Percentiles rank a stretch among this genome's conserved stretches.
Evolutionary conservation across 2,888 invertebrate species (phyloP).

Genomic region (Scaptomyza flava): DNA sequence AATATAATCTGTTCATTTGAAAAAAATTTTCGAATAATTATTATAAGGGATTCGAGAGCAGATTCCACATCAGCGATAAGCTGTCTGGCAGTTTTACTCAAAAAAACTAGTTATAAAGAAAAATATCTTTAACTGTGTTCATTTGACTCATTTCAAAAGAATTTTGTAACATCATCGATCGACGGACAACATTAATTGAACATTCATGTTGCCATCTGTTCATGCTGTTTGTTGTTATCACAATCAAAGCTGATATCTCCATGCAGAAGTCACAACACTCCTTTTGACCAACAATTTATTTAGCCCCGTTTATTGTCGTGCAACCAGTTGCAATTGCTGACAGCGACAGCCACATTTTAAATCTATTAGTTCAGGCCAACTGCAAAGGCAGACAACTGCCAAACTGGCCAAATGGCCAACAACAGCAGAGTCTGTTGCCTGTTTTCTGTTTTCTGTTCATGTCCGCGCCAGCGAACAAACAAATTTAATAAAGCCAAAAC

Average conservation of each 20-base stretch:
- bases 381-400: constrained; percentile 36
- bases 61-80: too few species aligned
- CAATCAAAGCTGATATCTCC: constrained; percentile 48
- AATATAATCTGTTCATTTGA: too few species aligned
- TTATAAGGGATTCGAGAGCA: too few species aligned
- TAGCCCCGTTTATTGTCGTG: constrained; percentile 43
- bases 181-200: constrained; percentile 2
- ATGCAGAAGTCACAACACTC: constrained; percentile 61
- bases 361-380: constrained; percentile 67
- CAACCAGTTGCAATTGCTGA: constrained; percentile 51
- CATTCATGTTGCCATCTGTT: constrained; percentile 11
- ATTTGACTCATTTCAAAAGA: too few species aligned
- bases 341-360: constrained; percentile 76
- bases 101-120: too few species aligned
- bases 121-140: too few species aligned
- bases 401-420: constrained; percentile 16
- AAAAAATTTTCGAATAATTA: too few species aligned
- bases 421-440: constrained; percentile 32
- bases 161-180: constrained; percentile 1
- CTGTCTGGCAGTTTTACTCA: too few species aligned
- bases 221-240: constrained; percentile 8
- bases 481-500: constrained; percentile 64
- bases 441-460: constrained; percentile 46
- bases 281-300: constrained; percentile 61
- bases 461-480: constrained; percentile 46